phyloP scores from a whole-genome alignment of 2,113 vertebrate genomes.

The Calypte anna region DNA sequence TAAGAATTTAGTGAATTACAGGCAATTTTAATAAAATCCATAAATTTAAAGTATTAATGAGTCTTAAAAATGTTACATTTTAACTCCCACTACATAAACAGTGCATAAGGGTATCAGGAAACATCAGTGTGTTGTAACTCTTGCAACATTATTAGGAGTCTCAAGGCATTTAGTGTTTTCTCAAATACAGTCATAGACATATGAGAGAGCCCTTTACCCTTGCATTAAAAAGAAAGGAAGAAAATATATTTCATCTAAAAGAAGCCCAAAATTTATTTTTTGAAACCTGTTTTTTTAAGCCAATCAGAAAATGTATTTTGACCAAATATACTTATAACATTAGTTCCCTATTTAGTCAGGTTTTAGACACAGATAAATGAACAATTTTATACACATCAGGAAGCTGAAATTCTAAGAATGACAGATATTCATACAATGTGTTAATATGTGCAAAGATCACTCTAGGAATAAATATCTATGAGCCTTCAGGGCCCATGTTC shows the following conservation, averaged over 20 bases:
- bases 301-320: neutral
- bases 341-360: neutral
- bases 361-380: neutral
- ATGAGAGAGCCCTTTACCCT: neutral
- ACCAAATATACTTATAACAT: neutral
- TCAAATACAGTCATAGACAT: neutral
- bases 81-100: neutral
- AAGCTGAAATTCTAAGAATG: neutral
- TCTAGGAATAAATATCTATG: neutral
- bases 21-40: neutral
- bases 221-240: neutral
- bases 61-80: neutral
- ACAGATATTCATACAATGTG: neutral
- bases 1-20: neutral
- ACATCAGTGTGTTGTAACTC: neutral
- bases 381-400: neutral
- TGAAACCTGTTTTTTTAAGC: neutral
- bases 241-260: neutral
- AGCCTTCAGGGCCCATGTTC: neutral
- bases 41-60: neutral
- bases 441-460: neutral
- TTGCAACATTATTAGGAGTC: neutral
- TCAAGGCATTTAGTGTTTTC: neutral
- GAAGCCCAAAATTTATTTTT: neutral
- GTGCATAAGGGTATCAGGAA: neutral